Evolutionary conservation across 2,113 vertebrate genomes (phyloP).

Genomic region (Regulus satrapa): DNA sequence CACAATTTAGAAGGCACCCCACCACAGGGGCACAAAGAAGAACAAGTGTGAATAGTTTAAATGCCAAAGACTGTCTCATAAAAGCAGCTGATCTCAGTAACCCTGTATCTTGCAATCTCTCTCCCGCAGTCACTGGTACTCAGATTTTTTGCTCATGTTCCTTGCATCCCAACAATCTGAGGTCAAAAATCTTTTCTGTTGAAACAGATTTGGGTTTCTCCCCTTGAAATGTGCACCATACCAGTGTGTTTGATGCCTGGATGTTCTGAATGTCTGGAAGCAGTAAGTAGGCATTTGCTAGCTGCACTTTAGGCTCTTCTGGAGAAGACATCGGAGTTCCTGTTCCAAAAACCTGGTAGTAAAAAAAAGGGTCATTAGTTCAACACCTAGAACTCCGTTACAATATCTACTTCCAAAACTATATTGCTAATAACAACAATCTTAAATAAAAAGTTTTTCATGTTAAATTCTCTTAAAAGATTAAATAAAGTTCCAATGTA

Average conservation of each 20-base stretch:
- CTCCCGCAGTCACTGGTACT: background rate
- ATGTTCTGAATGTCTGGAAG: slow-evolving; percentile 91
- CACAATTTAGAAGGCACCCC: background rate
- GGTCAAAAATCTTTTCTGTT: background rate
- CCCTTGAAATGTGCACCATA: slow-evolving; percentile 53
- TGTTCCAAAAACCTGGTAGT: slow-evolving; percentile 86
- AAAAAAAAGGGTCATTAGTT: background rate
- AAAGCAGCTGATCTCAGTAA: background rate
- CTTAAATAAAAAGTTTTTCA: background rate
- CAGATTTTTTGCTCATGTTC: background rate
- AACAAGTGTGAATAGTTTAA: background rate
- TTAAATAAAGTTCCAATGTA: background rate
- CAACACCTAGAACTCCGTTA: background rate
- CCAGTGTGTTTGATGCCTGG: slow-evolving; percentile 89
- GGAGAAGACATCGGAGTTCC: slow-evolving; percentile 74
- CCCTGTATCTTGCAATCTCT: background rate
- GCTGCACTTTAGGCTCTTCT: slow-evolving; percentile 76
- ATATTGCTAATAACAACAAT: background rate
- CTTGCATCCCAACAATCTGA: background rate
- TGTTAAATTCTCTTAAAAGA: background rate
- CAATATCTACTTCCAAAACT: background rate
- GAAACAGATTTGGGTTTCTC: background rate
- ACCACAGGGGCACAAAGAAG: background rate
- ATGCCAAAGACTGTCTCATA: background rate
- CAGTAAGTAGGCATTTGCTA: slow-evolving; percentile 76